Evolutionary conservation across 2,797 vertebrate species (phyloP), one percentile per base, ranked within the genome.

Genomic region (Tinamus major): DNA sequence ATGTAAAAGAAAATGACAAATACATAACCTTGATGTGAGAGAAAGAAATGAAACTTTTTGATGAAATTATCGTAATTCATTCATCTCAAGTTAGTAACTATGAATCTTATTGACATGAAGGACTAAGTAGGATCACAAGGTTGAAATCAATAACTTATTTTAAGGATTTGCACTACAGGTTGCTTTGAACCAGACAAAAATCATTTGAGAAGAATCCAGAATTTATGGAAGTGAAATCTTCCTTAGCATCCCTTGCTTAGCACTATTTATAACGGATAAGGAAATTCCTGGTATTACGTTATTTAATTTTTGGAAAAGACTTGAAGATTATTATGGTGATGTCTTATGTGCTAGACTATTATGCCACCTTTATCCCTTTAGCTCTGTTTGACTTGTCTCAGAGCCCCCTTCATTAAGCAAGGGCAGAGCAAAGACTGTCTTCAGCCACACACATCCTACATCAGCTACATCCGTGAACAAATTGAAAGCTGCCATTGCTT

Each of bases 51-150:
- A 72, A 84, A 58, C 2, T 69, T 79, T 75, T 31, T 69, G 37
- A 90, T 75, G 49, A 92, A 72, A 69, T 6, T 55, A 4, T 6
- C 55, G 9, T 37, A 63, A 16, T 24, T 83, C 64, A 17, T 7
- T 61, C 20, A 61, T 44, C 39, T 83, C 13, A 8, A 27, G 6
- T 18, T 33, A 27, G 13, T 42, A 79, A 29, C n/a, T 59, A 20
- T 58, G 24, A 68, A 49, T 37, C 7, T 61, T 75, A 68, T 2
- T 24, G 17, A 6, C 10, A 13, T 15, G 41, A 55, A 42, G 51
- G 51, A 55, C 2, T 49, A 12, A 2, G 18, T 58, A 23, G 15
- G 2, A 55, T 4, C 1, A 9, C 5, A n/a, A 6, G 6, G 1
- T 24, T 81, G 10, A 10, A 44, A 58, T 78, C 33, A 68, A 9